Percentiles rank a stretch among this genome's conserved stretches.
Evolutionary conservation across 2,888 invertebrate species (phyloP).

Genomic region (Lasioglossum villosulum): DNA sequence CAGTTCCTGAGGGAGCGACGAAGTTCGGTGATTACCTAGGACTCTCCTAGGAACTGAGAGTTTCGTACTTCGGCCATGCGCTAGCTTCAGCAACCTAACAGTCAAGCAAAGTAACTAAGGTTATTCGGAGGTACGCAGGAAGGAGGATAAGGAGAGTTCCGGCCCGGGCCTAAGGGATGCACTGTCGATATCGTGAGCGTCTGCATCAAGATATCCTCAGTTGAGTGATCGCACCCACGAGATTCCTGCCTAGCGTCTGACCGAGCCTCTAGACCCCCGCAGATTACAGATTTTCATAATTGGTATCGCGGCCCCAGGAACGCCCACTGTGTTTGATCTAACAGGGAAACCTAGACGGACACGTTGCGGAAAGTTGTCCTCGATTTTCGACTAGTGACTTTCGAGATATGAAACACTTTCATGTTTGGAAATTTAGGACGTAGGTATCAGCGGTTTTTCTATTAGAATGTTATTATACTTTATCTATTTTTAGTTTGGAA

Average conservation of each 20-base stretch:
- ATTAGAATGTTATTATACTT: too few species aligned
- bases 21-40: conserved; percentile 85
- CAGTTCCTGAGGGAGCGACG: conserved; percentile 82
- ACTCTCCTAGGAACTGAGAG: conserved; percentile 83
- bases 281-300: conserved; percentile 48
- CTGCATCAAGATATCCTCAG: conserved; percentile 70
- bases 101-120: conserved; percentile 83
- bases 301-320: conserved; percentile 19
- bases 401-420: neutral
- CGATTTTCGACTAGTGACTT: too few species aligned
- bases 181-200: conserved; percentile 66
- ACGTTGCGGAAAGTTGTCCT: neutral
- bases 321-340: neutral
- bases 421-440: neutral
- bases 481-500: too few species aligned
- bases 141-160: conserved; percentile 61
- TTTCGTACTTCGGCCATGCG: conserved; percentile 83
- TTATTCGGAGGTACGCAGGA: conserved; percentile 77
- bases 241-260: conserved; percentile 76
- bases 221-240: conserved; percentile 80
- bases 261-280: conserved; percentile 59
- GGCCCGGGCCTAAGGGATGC: conserved; percentile 69
- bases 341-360: neutral
- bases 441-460: neutral
- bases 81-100: conserved; percentile 81